phyloP scores from a whole-genome alignment of 30 jellyfish, hydroid and myxozoan species.

The Pelagia noctiluca region DNA sequence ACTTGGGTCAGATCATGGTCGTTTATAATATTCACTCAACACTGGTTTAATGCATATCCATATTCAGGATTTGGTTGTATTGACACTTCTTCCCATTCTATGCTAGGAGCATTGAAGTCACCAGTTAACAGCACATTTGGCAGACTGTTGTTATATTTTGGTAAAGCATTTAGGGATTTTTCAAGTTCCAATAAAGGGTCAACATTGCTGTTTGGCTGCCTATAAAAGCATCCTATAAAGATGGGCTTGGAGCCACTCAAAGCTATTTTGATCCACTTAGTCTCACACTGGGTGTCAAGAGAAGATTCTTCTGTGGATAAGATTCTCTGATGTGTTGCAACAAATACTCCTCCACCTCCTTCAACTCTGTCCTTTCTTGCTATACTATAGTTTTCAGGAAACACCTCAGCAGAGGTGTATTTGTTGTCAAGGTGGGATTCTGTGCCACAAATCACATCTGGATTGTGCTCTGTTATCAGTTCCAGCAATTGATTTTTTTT shows the following conservation, averaged over 20 bases:
- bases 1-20: conserved; percentile 29
- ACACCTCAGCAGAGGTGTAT: conserved; percentile 1
- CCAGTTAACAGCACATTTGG: conserved; percentile 51
- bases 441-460: conserved; percentile 8
- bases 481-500: no score
- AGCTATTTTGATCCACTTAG: background rate
- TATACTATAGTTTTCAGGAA: conserved; percentile 6
- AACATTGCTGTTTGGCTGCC: background rate
- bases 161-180: conserved; percentile 22
- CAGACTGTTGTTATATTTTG: conserved; percentile 27
- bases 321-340: conserved; percentile 7
- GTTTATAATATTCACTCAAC: background rate
- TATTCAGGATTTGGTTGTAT: conserved; percentile 41
- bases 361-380: conserved; percentile 11
- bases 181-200: conserved; percentile 30
- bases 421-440: conserved; percentile 11
- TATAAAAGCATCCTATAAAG: conserved; percentile 16
- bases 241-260: conserved; percentile 15
- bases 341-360: background rate
- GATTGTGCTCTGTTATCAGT: background rate
- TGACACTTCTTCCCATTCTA: conserved; percentile 10
- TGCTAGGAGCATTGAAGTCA: conserved; percentile 31
- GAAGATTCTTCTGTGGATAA: background rate
- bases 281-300: background rate
- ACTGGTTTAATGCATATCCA: conserved; percentile 34